Evolutionary conservation across 2,797 vertebrate genomes (phyloP), one percentile per base, ranked within the genome.

Genomic region (Crax fasciolata): DNA sequence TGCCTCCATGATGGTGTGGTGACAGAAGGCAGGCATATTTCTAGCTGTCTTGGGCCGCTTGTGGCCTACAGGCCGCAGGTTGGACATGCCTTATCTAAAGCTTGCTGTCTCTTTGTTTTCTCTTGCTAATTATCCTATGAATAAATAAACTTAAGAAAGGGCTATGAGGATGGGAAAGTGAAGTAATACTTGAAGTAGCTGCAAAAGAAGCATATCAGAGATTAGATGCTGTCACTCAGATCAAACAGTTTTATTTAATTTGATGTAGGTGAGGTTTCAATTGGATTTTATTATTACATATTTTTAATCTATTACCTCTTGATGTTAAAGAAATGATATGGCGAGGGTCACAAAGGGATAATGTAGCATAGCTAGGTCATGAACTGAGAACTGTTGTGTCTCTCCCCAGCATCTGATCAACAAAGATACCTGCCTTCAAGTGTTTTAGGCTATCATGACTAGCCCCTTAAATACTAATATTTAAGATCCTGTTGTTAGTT

Each of bases 401-500:
- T 24, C 16, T 28, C 13, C 61, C 11, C 43, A 15, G 27, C 39
- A 11, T 52, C 28, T 72, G 18, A 57, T 30, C 17, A 35, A 16
- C 57, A 93, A 30, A 54, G n/a, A 30, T 3, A 8, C 2, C 12
- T 3, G 7, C 52, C 7, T 48, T 67, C 48, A 61, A 5, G 11
- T 23, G 3, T 3, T 1, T 70, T 57, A 23, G 30, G 38, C 7
- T 73, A 27, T 28, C 59, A 21, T 13, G 9, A 58, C n/a, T 17
- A 74, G 2, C 18, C 5, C 20, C 6, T 46, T 2, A 0, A 9
- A 48, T 46, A 38, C 43, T 74, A 30, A 63, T 19, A 62, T 21
- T 87, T 63, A 51, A 49, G 38, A 38, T 44, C 25, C 77, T 21
- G 14, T 13, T 49, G 3, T 13, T 58, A 70, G 8, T 9, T 70